Conservation (phyloP, 2,113 vertebrate species). For the Nycticryphes semicollaris region DNA sequence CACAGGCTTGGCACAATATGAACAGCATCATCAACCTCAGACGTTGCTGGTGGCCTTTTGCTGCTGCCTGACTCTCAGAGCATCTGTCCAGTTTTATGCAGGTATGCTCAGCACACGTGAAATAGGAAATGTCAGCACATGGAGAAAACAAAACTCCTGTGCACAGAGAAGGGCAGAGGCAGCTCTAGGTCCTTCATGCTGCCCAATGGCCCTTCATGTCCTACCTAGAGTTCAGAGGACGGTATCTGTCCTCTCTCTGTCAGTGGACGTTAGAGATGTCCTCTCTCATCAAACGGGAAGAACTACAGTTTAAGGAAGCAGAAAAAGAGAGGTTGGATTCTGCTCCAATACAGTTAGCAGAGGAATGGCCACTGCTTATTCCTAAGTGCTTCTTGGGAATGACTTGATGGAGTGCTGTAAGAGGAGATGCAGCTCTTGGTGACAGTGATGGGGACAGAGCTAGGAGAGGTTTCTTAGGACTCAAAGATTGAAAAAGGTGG, state of each 20-base stretch:
- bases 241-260: neutral
- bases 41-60: neutral
- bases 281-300: neutral
- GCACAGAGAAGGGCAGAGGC: neutral
- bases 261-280: neutral
- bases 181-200: neutral
- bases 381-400: neutral
- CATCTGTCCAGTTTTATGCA: neutral
- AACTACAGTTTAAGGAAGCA: neutral
- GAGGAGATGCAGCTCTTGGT: neutral
- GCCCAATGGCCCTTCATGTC: neutral
- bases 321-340: neutral
- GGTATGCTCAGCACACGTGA: neutral
- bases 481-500: neutral
- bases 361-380: neutral
- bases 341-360: neutral
- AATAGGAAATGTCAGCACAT: neutral
- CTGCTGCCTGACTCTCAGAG: neutral
- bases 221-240: neutral
- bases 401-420: neutral
- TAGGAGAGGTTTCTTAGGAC: neutral
- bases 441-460: neutral
- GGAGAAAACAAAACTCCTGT: neutral
- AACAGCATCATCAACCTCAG: neutral
- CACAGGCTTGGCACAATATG: neutral